These are phyloP conservation scores for Ephialtes manifestator DNA, from an alignment of 2,888 invertebrate genomes.

Conservation along the genomic window DNA sequence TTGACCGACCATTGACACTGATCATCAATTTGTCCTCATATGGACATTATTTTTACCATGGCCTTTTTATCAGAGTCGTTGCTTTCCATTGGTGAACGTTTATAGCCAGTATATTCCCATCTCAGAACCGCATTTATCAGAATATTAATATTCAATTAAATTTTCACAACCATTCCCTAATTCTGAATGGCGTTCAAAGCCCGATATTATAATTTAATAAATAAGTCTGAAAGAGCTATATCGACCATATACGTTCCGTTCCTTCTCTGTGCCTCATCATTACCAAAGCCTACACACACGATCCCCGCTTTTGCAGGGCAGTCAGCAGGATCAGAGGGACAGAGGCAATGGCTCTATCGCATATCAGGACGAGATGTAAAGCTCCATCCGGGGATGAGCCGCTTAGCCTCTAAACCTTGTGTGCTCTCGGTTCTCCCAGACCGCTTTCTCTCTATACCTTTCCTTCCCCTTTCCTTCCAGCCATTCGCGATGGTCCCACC, in stretches of 20 bases:
- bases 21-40: too few relatives aligned
- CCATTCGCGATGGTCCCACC: constrained; percentile 10
- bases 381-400: constrained; percentile 84
- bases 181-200: not conserved
- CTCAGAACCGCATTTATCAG: too few relatives aligned
- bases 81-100: too few relatives aligned
- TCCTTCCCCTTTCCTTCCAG: constrained; percentile 41
- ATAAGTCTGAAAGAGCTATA: not conserved
- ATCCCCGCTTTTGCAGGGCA: constrained; percentile 20
- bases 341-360: constrained; percentile 54
- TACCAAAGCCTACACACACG: not conserved
- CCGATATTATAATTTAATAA: not conserved
- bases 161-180: not conserved
- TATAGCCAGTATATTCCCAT: too few relatives aligned
- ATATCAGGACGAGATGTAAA: constrained; percentile 83
- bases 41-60: too few relatives aligned
- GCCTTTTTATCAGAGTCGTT: too few relatives aligned
- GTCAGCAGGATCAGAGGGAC: constrained; percentile 40
- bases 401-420: constrained; percentile 85
- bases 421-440: constrained; percentile 78
- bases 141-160: too few relatives aligned
- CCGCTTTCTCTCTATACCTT: constrained; percentile 41
- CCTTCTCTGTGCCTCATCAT: not conserved
- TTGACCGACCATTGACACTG: too few relatives aligned
- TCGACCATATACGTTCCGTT: not conserved